A percentile compares a stretch with the other conserved stretches of the same genome.
Evolutionary conservation across 2,888 invertebrate species (phyloP).

Genomic region (Eurytoma adleriae): DNA sequence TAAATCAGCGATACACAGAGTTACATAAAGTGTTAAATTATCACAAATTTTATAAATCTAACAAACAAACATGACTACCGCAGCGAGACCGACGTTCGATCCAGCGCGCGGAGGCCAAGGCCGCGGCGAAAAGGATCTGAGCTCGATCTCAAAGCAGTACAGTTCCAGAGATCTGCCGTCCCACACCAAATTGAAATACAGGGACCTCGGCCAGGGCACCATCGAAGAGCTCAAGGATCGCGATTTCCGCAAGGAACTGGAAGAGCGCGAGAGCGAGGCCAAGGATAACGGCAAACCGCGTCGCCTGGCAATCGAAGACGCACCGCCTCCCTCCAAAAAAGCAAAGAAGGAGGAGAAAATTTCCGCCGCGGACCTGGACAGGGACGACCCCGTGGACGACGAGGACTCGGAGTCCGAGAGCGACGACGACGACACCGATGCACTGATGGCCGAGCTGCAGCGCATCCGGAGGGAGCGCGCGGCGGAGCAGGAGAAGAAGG

Average conservation of each 20-base stretch:
- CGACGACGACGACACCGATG: conserved; percentile 94
- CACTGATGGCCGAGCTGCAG: conserved; percentile 94
- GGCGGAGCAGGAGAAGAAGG: conserved; percentile 92
- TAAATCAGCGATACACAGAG: too few species aligned
- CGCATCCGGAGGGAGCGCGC: conserved; percentile 97
- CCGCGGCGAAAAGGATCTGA: conserved; percentile 97
- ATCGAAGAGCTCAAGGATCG: conserved; percentile 91
- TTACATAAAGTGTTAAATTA: background rate
- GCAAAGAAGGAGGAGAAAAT: conserved; percentile 86
- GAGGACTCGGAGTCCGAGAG: conserved; percentile 90
- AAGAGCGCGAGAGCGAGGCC: conserved; percentile 91
- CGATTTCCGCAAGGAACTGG: conserved; percentile 96
- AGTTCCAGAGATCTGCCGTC: conserved; percentile 97
- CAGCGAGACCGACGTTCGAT: conserved; percentile 99
- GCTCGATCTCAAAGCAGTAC: conserved; percentile 98
- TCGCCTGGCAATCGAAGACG: conserved; percentile 71
- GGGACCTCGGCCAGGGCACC: conserved; percentile 97
- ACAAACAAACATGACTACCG: conserved; percentile 90
- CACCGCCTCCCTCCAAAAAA: conserved; percentile 78
- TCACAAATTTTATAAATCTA: background rate
- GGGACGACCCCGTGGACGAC: conserved; percentile 95
- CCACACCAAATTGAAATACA: conserved; percentile 97
- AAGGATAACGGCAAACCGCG: conserved; percentile 86
- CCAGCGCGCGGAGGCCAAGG: conserved; percentile 97
- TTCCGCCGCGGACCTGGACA: conserved; percentile 94